These are phyloP conservation scores for Melanogrammus aeglefinus DNA, from an alignment of 2,797 vertebrate species.

Conservation along the genomic window DNA sequence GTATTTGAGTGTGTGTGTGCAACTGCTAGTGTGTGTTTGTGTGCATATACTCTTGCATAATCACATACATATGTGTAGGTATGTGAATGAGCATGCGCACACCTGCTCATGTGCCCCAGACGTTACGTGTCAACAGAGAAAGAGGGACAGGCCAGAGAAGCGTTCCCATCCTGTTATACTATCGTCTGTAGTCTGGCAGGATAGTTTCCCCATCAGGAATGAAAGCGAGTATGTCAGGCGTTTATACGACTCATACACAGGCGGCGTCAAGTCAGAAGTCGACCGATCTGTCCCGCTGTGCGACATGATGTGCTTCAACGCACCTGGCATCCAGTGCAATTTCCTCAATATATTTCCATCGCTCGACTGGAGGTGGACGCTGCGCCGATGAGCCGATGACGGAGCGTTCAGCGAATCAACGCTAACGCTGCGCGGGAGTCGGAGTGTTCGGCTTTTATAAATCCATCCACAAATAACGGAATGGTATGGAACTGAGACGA, in stretches of 20 bases:
- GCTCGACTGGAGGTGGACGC: no score
- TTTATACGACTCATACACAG: neutral
- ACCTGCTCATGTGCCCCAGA: constrained; percentile 14
- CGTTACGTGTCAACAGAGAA: neutral
- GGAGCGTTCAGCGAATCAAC: neutral
- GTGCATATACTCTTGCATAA: neutral
- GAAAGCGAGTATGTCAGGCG: no score
- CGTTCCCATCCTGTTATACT: no score
- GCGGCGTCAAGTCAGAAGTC: neutral
- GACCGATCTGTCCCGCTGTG: neutral
- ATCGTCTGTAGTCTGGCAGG: no score
- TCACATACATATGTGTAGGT: neutral
- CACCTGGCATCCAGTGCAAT: no score
- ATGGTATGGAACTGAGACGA: constrained; percentile 39
- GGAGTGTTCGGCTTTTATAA: neutral
- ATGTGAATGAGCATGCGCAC: neutral
- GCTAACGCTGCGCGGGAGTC: constrained; percentile 7
- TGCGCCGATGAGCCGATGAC: neutral
- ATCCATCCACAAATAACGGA: constrained; percentile 30
- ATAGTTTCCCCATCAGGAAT: no score
- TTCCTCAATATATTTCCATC: neutral
- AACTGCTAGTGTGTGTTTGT: neutral
- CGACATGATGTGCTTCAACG: neutral
- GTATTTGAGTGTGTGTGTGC: neutral
- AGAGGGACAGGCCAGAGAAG: no score